phyloP scores from a whole-genome alignment of 2,113 vertebrate genomes.

The Xerus inauris region DNA sequence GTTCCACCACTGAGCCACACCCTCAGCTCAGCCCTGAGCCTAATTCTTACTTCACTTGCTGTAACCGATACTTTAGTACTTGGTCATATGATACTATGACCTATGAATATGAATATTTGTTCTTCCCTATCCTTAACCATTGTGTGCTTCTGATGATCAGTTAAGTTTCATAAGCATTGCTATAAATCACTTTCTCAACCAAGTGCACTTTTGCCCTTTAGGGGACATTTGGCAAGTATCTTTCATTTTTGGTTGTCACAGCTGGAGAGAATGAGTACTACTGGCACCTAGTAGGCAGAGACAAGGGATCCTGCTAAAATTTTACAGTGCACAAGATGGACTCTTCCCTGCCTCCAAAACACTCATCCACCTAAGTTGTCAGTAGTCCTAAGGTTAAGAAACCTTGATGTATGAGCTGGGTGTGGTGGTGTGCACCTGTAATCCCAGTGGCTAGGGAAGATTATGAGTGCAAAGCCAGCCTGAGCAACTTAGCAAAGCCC shows the following conservation, averaged over 20 bases:
- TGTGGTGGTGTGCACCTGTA: no score
- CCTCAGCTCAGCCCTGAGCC: not conserved
- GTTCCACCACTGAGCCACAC: not conserved
- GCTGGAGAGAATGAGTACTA: not conserved
- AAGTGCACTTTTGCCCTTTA: not conserved
- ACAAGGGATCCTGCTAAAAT: not conserved
- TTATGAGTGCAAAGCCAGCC: no score
- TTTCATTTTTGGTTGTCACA: conserved; percentile 50
- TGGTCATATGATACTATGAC: conserved; percentile 31
- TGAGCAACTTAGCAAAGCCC: no score
- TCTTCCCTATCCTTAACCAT: not conserved
- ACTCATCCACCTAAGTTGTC: not conserved
- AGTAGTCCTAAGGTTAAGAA: not conserved
- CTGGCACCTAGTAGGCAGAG: not conserved
- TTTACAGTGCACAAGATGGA: not conserved
- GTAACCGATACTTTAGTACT: not conserved
- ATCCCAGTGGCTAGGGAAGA: no score
- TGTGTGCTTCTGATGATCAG: not conserved
- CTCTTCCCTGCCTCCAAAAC: not conserved
- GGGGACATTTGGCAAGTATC: not conserved
- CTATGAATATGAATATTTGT: not conserved
- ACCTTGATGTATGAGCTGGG: not conserved
- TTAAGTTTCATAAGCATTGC: conserved; percentile 33
- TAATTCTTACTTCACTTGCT: conserved; percentile 40
- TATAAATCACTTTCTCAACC: conserved; percentile 11